Conservation (phyloP, 2,113 vertebrate genomes). For the Dipodomys spectabilis region DNA sequence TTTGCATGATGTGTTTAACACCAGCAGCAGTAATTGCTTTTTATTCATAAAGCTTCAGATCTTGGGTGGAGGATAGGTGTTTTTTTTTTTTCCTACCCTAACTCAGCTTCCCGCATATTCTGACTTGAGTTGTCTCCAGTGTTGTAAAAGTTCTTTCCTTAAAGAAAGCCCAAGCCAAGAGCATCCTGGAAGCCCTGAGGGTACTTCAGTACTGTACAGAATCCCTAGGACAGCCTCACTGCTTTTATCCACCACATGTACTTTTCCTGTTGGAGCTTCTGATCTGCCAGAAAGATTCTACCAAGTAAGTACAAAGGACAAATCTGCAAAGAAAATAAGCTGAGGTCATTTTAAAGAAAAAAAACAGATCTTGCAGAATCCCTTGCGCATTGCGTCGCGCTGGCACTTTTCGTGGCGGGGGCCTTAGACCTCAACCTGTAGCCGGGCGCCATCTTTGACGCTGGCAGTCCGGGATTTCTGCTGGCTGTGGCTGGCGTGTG, state of each 20-base stretch:
- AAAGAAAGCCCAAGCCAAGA: slow-evolving; percentile 93
- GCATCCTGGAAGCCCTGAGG: slow-evolving; percentile 91
- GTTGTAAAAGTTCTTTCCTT: slow-evolving; percentile 94
- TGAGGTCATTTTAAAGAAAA: neutral
- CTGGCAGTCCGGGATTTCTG: slow-evolving; percentile 80
- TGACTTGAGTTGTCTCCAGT: slow-evolving; percentile 83
- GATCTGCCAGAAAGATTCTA: slow-evolving; percentile 97
- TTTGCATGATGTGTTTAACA: neutral
- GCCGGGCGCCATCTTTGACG: slow-evolving; percentile 87
- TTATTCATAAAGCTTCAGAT: neutral
- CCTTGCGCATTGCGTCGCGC: slow-evolving; percentile 57
- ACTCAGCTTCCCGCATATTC: neutral
- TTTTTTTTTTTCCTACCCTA: neutral
- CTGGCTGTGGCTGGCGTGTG: slow-evolving; percentile 53
- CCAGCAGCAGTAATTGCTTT: neutral
- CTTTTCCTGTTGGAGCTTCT: slow-evolving; percentile 96
- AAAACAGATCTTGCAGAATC: neutral
- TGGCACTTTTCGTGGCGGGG: slow-evolving; percentile 72
- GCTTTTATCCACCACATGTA: slow-evolving; percentile 93
- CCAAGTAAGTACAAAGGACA: slow-evolving; percentile 87
- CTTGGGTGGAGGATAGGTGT: neutral
- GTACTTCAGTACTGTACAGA: slow-evolving; percentile 91
- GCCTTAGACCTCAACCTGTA: slow-evolving; percentile 49
- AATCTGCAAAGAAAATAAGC: neutral
- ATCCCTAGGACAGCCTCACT: slow-evolving; percentile 93